These are phyloP conservation scores for Phortica okadai DNA, from an alignment of 2,888 invertebrate genomes.

Conservation along the genomic window DNA sequence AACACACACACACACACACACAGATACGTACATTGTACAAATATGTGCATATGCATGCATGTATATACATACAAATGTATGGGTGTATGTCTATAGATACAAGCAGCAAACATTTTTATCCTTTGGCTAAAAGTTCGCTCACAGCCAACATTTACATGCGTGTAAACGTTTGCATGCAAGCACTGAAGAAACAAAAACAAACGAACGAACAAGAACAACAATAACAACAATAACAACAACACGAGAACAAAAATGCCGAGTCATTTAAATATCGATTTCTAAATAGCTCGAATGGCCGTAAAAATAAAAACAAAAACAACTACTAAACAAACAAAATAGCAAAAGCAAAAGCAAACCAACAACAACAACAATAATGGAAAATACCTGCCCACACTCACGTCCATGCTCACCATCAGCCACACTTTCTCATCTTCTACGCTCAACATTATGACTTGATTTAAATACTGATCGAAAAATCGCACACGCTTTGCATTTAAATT, in stretches of 20 bases:
- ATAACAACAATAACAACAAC: conserved; percentile 35
- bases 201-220: conserved; percentile 20
- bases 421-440: no score
- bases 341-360: conserved; percentile 29
- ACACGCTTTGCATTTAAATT: no score
- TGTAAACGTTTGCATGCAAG: not conserved
- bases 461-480: no score
- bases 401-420: no score
- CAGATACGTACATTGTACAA: not conserved
- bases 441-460: no score
- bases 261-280: not conserved
- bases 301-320: not conserved
- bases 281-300: not conserved
- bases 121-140: conserved; percentile 44
- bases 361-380: no score
- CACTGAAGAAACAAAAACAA: not conserved
- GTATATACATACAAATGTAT: not conserved
- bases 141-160: conserved; percentile 7
- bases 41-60: not conserved
- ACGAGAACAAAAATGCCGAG: not conserved
- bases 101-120: not conserved
- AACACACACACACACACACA: conserved; percentile 21
- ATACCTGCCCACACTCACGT: no score
- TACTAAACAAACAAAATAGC: not conserved
- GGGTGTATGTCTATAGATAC: no score